Evolutionary conservation across 2,888 invertebrate genomes (phyloP), one percentile per base, ranked within the genome.

Genomic region (Oxyteleia sp.): DNA sequence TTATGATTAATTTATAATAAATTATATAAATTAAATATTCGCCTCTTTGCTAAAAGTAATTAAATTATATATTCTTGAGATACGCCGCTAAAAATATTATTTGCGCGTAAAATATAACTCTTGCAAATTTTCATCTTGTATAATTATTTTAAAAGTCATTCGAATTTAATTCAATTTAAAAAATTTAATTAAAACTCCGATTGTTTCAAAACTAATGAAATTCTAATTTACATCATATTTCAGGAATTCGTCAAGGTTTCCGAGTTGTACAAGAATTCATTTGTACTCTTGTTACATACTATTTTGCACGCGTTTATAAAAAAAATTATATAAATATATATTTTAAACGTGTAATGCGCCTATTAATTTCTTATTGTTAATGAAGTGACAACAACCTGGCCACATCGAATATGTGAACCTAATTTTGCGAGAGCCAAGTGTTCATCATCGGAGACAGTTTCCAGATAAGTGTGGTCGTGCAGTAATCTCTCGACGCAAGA

Each of bases 361-460:
- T n/a, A n/a, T n/a, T n/a, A n/a, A n/a, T n/a, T n/a, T n/a, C n/a
- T n/a, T n/a, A n/a, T n/a, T 38, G 38, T 38, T 38, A 11, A n/a
- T 38, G n/a, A n/a, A 11, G 2, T n/a, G 4, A 38, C 38, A n/a
- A 38, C 1, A 38, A 32, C 8, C n/a, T 38, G n/a, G 11, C 7
- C 11, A n/a, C n/a, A 38, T 4, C 3, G n/a, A 47, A 47, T 20
- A 47, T 11, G 18, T n/a, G 11, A 23, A 5, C 23, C 23, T 51
- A 51, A 51, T 51, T 53, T 26, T 2, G 32, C 32, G 18, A 32
- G 53, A 13, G 29, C 8, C 23, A 13, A 78, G 38, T 78, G 26
- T 79, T 71, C 71, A 45, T 79, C 53, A 71, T 35, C 55, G 57
- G 61, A 61, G 72, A 83, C 72, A 83, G 53, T 78, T 78, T 72